Conservation (phyloP, 1,140 invertebrate species). For the Neuroterus valhalla region DNA sequence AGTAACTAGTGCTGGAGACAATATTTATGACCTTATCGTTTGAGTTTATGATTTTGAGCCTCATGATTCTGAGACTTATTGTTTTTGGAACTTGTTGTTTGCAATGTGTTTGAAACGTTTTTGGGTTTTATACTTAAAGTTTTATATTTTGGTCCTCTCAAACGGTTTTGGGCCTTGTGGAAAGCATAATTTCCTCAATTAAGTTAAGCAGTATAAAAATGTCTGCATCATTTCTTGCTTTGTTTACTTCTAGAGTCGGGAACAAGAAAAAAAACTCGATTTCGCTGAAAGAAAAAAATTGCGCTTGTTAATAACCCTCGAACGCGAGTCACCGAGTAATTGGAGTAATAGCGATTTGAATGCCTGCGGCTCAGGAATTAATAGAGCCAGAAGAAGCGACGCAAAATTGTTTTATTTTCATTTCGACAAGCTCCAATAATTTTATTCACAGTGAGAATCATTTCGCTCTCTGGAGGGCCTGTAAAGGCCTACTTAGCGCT, state of each 20-base stretch:
- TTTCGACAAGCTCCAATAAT: slow-evolving; percentile 67
- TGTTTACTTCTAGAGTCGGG: background rate
- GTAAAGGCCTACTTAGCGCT: slow-evolving; percentile 31
- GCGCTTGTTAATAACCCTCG: background rate
- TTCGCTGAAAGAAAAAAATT: background rate
- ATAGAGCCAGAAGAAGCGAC: slow-evolving; percentile 61
- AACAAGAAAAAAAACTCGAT: background rate
- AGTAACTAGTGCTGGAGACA: too few species aligned
- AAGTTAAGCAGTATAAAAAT: too few species aligned
- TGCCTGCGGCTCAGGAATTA: slow-evolving; percentile 49
- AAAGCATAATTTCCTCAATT: too few species aligned
- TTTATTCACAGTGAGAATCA: slow-evolving; percentile 47
- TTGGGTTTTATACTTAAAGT: too few species aligned
- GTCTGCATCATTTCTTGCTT: background rate
- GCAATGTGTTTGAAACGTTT: too few species aligned
- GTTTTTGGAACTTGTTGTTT: too few species aligned
- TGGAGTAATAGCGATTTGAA: slow-evolving; percentile 38
- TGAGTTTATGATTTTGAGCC: too few species aligned
- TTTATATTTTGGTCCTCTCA: too few species aligned
- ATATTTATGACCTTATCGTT: too few species aligned
- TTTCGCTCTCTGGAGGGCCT: slow-evolving; percentile 36
- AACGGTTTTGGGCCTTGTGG: too few species aligned
- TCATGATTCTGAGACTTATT: too few species aligned
- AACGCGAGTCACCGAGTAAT: slow-evolving; percentile 36
- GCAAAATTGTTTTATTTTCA: slow-evolving; percentile 41